These are phyloP conservation scores for Chiroxiphia lanceolata DNA, from an alignment of 2,797 vertebrate genomes.

Conservation along the genomic window DNA sequence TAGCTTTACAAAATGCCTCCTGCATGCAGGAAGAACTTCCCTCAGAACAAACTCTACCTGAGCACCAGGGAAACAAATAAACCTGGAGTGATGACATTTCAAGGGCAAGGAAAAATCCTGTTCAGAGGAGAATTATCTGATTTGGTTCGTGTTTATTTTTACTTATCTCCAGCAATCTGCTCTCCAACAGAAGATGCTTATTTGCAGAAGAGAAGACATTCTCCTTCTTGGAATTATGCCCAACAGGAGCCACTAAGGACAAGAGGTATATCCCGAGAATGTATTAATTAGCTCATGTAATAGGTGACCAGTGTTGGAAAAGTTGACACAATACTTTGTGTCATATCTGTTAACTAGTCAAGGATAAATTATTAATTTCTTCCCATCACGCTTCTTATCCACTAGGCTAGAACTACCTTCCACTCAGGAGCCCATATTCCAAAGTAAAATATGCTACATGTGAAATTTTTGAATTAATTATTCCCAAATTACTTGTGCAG, in stretches of 20 bases:
- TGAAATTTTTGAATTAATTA: neutral
- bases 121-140: conserved; percentile 33
- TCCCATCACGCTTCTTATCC: neutral
- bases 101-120: conserved; percentile 39
- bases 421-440: neutral
- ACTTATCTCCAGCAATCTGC: conserved; percentile 42
- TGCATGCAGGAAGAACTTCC: conserved; percentile 1
- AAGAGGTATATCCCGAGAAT: neutral
- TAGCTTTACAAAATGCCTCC: conserved; percentile 11
- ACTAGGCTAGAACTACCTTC: neutral
- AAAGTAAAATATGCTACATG: neutral
- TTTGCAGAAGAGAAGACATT: conserved; percentile 20
- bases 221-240: conserved; percentile 35
- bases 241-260: neutral
- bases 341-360: neutral
- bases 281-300: neutral
- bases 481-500: neutral
- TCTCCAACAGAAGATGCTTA: conserved; percentile 48
- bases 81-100: neutral
- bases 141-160: conserved; percentile 43
- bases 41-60: conserved; percentile 25
- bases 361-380: neutral
- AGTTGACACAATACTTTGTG: neutral
- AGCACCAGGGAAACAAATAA: conserved; percentile 13
- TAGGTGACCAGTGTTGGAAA: neutral